These are phyloP conservation scores for Theonella swinhoei DNA, from an alignment of 37 sponge, comb jelly and placozoan genomes.

Conservation along the genomic window DNA sequence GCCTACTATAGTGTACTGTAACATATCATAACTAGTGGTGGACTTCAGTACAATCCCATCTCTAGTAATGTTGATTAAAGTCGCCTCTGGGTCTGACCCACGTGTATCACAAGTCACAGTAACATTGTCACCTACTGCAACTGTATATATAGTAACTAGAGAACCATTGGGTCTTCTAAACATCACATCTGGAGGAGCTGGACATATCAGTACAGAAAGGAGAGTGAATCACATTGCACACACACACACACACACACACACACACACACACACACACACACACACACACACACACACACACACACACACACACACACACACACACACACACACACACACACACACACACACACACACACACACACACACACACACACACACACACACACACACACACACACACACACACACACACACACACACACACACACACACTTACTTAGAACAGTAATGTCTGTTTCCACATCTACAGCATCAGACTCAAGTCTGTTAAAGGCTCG, in stretches of 20 bases:
- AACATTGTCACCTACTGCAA: not conserved
- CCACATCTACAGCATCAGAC: not conserved
- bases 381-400: not conserved
- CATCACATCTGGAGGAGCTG: too few relatives aligned
- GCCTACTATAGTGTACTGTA: not conserved
- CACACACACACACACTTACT: constrained; percentile 25
- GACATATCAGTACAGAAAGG: too few relatives aligned
- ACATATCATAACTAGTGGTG: too few relatives aligned
- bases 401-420: constrained; percentile 17
- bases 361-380: constrained; percentile 6
- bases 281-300: too few relatives aligned
- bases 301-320: too few relatives aligned
- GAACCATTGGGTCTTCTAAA: too few relatives aligned
- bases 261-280: not conserved
- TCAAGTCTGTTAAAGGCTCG: not conserved
- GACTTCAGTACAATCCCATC: not conserved
- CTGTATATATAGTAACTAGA: not conserved
- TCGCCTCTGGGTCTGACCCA: not conserved
- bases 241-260: too few relatives aligned
- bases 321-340: too few relatives aligned
- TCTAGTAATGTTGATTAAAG: not conserved
- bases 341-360: too few relatives aligned
- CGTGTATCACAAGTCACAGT: not conserved
- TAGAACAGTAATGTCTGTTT: not conserved
- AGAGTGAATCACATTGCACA: too few relatives aligned